A percentile compares a stretch with the other conserved stretches of the same genome.
Conservation (phyloP, 1,140 invertebrate genomes). For the silkworm (Bombyx mori) region DNA sequence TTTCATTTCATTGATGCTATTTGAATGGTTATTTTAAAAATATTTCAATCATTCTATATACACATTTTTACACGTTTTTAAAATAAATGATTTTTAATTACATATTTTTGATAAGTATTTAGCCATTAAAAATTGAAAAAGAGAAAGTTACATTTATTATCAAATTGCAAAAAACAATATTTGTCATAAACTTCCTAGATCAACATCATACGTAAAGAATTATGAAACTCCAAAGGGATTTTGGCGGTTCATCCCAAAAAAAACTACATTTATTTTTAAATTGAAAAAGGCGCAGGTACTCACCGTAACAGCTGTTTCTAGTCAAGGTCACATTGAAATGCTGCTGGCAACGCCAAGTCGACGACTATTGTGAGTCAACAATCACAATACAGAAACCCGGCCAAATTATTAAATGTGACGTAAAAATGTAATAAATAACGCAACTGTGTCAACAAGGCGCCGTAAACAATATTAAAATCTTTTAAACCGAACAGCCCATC, state of each 20-base stretch:
- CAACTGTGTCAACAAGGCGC: constrained; percentile 36
- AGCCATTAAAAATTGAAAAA: not conserved
- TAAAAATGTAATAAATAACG: constrained; percentile 45
- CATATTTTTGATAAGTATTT: not conserved
- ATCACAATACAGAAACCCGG: constrained; percentile 5
- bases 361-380: constrained; percentile 7
- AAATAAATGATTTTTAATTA: not conserved
- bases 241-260: not conserved
- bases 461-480: not conserved
- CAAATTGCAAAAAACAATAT: not conserved
- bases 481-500: not conserved
- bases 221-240: not conserved
- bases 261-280: not conserved
- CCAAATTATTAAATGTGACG: constrained; percentile 30
- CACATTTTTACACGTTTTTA: not conserved
- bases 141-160: not conserved
- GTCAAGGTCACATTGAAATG: constrained; percentile 5
- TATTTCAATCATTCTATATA: not conserved
- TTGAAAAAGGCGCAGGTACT: constrained; percentile 2
- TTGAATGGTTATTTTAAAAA: not conserved
- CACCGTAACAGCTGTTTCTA: constrained; percentile 8
- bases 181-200: not conserved
- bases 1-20: not conserved
- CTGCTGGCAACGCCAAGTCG: constrained; percentile 6
- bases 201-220: not conserved